These are phyloP conservation scores for Tadarida brasiliensis DNA, from an alignment of 2,797 vertebrate genomes.

Conservation along the genomic window DNA sequence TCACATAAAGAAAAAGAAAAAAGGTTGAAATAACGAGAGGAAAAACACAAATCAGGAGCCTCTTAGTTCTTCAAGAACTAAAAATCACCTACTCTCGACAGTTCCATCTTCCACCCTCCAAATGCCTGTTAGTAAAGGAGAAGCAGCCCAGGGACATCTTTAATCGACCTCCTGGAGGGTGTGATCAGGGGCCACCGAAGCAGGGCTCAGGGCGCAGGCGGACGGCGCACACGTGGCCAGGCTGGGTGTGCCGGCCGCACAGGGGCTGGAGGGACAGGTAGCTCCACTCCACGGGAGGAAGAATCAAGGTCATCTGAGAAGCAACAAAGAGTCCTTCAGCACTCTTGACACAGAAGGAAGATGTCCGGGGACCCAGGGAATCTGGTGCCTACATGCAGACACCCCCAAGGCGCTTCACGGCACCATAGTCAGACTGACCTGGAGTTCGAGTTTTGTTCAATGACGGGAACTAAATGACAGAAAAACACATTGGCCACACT, in stretches of 20 bases:
- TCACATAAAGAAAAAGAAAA: not conserved
- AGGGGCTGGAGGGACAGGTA: slow-evolving; percentile 81
- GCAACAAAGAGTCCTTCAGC: slow-evolving; percentile 80
- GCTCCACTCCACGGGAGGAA: slow-evolving; percentile 76
- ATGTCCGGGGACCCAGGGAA: not conserved
- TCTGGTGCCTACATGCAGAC: not conserved
- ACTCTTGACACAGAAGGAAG: slow-evolving; percentile 60
- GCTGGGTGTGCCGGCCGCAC: slow-evolving; percentile 79
- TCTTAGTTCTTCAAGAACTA: not conserved
- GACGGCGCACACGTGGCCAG: slow-evolving; percentile 84
- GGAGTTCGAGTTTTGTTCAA: not conserved
- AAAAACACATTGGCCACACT: not conserved
- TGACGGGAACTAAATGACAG: not conserved
- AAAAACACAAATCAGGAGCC: not conserved
- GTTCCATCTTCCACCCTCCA: slow-evolving; percentile 72
- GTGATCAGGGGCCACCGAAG: slow-evolving; percentile 87
- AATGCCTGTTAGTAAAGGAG: slow-evolving; percentile 82
- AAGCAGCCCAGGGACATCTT: slow-evolving; percentile 84
- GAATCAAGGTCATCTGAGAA: slow-evolving; percentile 79
- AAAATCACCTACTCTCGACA: slow-evolving; percentile 77
- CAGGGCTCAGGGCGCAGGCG: slow-evolving; percentile 85
- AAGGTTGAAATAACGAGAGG: not conserved
- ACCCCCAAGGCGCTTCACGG: not conserved
- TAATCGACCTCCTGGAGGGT: slow-evolving; percentile 88
- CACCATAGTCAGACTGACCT: not conserved